Evolutionary conservation across 2,797 vertebrate species (phyloP), one percentile per base, ranked within the genome.

Genomic region (Xenops minutus): DNA sequence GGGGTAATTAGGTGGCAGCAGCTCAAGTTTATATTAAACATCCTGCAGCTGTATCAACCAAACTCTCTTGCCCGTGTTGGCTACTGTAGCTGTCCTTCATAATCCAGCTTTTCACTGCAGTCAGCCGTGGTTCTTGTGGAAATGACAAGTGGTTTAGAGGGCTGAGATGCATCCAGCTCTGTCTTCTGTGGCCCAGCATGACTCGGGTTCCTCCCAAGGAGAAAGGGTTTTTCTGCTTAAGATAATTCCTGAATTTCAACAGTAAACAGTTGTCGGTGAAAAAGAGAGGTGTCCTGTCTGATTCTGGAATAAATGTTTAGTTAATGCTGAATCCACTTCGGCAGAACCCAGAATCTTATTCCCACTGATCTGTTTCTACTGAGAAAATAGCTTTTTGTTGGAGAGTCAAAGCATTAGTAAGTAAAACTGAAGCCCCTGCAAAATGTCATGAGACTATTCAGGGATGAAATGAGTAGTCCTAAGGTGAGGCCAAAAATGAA

Each of bases 1-100:
- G 48, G 54, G n/a, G 24, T 95, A 95, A 95, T 96, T 95, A 92
- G 80, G 83, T 94, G 83, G 92, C 80, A 94, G 91, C 71, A 76
- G 85, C 93, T 95, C 71, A 21, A 81, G 63, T 79, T 96, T 95
- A 32, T 95, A 82, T 93, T 85, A 90, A 94, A 88, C 63, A 78
- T 76, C 93, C 63, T 84, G 88, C 93, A 95, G 93, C 91, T 95
- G 74, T 95, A 87, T 94, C 91, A 88, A 79, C 93, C 61, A 14
- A 64, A 71, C 85, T 85, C 63, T 49, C 52, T 30, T 69, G 79
- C 84, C 82, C 37, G 18, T 30, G 27, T 30, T 76, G 89, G 29
- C 73, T 88, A 30, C 91, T 81, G 36, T 32, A n/a, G 61, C 27
- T 86, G 34, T 30, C 83, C 19, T 51, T 83, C 34, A 41, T 46